phyloP scores from a whole-genome alignment of 2,888 invertebrate species.

The Cetonia aurata region DNA sequence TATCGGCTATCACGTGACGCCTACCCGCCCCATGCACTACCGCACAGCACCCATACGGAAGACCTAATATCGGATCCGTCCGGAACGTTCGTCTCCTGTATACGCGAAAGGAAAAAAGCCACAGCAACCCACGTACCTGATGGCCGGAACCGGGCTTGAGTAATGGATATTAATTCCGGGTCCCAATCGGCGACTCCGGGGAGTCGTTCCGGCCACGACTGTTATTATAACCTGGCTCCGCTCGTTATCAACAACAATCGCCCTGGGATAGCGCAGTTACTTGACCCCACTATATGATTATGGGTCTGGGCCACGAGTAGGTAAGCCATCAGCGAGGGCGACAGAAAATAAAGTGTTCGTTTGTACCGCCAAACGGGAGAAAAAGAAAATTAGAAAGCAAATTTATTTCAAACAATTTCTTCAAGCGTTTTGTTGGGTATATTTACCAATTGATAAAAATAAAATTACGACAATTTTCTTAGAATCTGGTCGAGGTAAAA shows the following conservation, averaged over 20 bases:
- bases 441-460: neutral
- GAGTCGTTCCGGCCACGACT: constrained; percentile 58
- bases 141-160: constrained; percentile 50
- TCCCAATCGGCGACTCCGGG: constrained; percentile 55
- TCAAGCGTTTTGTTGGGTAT: neutral
- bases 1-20: constrained; percentile 24
- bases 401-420: neutral
- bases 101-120: constrained; percentile 22
- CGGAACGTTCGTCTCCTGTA: constrained; percentile 4
- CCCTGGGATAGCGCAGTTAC: constrained; percentile 57
- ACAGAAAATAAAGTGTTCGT: constrained; percentile 7
- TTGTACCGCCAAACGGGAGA: neutral
- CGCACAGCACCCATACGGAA: neutral
- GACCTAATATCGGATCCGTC: constrained; percentile 23
- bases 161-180: constrained; percentile 61
- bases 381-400: neutral
- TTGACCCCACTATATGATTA: constrained; percentile 34
- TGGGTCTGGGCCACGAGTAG: neutral
- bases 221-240: constrained; percentile 59
- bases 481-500: too few species aligned
- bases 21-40: neutral
- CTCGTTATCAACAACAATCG: constrained; percentile 64
- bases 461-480: too few species aligned
- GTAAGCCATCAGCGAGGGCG: too few species aligned
- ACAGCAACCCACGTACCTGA: constrained; percentile 3